phyloP scores from a whole-genome alignment of 2,113 vertebrate genomes.

The Leucopsar rothschildi region DNA sequence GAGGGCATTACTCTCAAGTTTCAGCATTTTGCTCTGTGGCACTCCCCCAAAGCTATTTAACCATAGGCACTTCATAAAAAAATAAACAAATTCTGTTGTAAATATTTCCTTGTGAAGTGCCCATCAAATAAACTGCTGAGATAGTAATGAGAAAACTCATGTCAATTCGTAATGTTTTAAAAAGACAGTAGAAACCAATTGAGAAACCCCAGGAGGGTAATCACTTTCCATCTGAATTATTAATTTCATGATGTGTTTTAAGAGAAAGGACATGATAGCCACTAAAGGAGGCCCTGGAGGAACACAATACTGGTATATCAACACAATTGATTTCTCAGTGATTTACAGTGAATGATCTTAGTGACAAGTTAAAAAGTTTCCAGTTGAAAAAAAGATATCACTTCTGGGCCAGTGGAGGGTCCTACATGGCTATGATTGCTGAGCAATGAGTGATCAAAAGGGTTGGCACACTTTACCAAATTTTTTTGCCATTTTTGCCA shows the following conservation, averaged over 20 bases:
- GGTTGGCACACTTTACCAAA: neutral
- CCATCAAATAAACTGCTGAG: constrained; percentile 4
- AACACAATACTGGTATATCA: neutral
- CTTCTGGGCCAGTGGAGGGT: neutral
- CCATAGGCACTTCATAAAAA: neutral
- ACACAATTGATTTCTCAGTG: neutral
- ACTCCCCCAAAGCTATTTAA: neutral
- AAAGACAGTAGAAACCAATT: neutral
- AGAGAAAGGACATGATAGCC: neutral
- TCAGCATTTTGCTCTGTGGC: neutral
- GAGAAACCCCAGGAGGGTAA: constrained; percentile 9
- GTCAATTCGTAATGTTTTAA: constrained; percentile 32
- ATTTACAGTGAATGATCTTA: neutral
- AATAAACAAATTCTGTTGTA: neutral
- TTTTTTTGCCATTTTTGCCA: neutral
- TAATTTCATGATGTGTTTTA: neutral
- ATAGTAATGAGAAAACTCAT: neutral
- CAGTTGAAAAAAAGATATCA: neutral
- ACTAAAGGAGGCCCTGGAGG: neutral
- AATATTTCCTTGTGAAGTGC: neutral
- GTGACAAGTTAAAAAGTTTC: neutral
- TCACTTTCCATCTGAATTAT: constrained; percentile 6
- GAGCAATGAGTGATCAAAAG: neutral
- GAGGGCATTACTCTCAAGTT: neutral
- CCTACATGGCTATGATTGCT: neutral